Base-by-base conservation (phyloP, 2,888 invertebrate species). In the Lacanobia wlatinum region DNA sequence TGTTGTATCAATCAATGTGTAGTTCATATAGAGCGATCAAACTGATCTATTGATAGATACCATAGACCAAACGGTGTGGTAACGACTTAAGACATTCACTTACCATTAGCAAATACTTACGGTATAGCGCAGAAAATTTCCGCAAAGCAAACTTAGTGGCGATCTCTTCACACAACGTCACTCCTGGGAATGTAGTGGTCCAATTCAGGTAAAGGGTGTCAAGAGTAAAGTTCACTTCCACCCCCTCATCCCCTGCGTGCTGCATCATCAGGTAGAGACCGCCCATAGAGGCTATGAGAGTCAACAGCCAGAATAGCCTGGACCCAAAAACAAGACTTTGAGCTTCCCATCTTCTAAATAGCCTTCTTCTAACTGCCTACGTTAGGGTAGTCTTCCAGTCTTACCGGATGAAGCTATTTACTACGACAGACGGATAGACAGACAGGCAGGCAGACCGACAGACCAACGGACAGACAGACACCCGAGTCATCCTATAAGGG, bases 181-280 rank as follows among this genome's bases (percentile, higher is more conserved):
- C 91, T 0, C 97, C 96, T 1, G 97, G 97, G 87, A 97, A 97
- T 1, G 94, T 91, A 0, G 97, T 97, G 74, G 96, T 94, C 97
- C 97, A 97, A 53, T 96, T 90, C 21, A 97, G 87, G 84, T 97
- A 97, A 59, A 94, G 95, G 0, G 97, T 97, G 82, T 97, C 97
- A 0, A 96, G 95, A 0, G 97, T 97, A 83, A 97, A 97, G 87
- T 96, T 97, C 18, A 97, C 96, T 2, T 97, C 95, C 73, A 96
- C 95, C n/a, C 95, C 93, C 48, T 95, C 90, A 75, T 96, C 96
- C 55, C 96, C 94, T 1, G 94, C 91, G 84, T 70, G 94, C 46
- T 85, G 80, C 78, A 97, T 94, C 78, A 97, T 90, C 1, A 94
- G 67, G 40, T 92, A 94, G 1, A 97, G 94, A 23, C 96, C 97